A percentile compares a stretch with the other conserved stretches of the same genome.
Conservation (phyloP, 2,888 invertebrate species). For the Erebia epiphron region DNA sequence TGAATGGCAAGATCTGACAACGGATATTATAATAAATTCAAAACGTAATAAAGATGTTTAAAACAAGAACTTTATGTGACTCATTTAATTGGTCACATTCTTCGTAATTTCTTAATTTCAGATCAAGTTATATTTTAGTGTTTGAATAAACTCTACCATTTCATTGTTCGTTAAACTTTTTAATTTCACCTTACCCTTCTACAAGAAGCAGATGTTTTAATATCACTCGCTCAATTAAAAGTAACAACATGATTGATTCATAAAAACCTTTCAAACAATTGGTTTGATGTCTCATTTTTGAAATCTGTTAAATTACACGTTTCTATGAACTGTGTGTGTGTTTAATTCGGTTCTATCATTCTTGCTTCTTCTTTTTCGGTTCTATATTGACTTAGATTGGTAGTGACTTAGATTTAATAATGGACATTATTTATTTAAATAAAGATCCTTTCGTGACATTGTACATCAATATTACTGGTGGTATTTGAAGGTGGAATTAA, state of each 20-base stretch:
- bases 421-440: constrained; percentile 33
- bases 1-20: not conserved
- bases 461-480: constrained; percentile 60
- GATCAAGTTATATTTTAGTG: not conserved
- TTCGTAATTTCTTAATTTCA: not conserved
- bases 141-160: not conserved
- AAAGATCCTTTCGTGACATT: constrained; percentile 61
- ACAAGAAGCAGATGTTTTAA: constrained; percentile 60
- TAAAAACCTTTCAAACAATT: constrained; percentile 69
- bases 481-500: constrained; percentile 60
- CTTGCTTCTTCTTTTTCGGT: constrained; percentile 11
- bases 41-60: too few species aligned
- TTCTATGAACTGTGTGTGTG: constrained; percentile 49
- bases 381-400: constrained; percentile 23
- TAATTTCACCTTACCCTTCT: constrained; percentile 37
- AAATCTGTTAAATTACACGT: constrained; percentile 67
- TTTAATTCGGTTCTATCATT: constrained; percentile 49
- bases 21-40: not conserved
- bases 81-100: not conserved
- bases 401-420: constrained; percentile 28
- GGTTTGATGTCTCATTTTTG: constrained; percentile 69
- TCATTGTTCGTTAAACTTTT: constrained; percentile 37
- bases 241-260: constrained; percentile 71
- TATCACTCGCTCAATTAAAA: constrained; percentile 63
- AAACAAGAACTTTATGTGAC: not conserved